Conservation (phyloP, 2,113 vertebrate species). For the Bambusicola thoracicus region DNA sequence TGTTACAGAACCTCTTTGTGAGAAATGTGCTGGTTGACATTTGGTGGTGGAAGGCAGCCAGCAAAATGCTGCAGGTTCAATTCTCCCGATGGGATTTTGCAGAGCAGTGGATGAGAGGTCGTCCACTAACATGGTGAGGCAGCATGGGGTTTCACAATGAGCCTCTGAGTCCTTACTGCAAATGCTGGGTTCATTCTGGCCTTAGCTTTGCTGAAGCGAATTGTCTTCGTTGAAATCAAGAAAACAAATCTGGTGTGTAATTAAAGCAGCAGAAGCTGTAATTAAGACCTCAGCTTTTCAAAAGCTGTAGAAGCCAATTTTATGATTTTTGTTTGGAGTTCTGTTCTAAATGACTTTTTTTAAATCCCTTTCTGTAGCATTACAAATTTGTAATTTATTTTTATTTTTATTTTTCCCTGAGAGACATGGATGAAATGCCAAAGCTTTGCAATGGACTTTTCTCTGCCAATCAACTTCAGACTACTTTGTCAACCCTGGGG, state of each 20-base stretch:
- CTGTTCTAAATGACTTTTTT: not conserved
- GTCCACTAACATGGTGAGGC: not conserved
- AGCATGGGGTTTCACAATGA: not conserved
- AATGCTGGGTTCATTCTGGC: not conserved
- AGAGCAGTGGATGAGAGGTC: not conserved
- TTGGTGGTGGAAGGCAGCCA: not conserved
- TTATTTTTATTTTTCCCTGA: fast-evolving
- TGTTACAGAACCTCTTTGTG: not conserved
- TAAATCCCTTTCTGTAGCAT: not conserved
- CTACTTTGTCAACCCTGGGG: not conserved
- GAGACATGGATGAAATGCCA: not conserved
- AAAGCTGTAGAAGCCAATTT: not conserved
- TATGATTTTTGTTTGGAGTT: not conserved
- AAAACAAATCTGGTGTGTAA: not conserved
- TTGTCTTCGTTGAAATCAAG: not conserved
- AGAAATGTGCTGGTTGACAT: not conserved
- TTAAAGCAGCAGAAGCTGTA: not conserved
- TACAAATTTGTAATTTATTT: not conserved
- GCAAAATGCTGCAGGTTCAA: not conserved
- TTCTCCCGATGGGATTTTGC: not conserved
- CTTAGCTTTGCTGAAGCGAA: not conserved
- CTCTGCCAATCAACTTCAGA: not conserved
- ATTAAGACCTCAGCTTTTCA: not conserved
- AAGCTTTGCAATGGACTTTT: not conserved
- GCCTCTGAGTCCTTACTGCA: not conserved